Conservation (phyloP, 2,797 vertebrate species). For the Aldrovandia affinis region DNA sequence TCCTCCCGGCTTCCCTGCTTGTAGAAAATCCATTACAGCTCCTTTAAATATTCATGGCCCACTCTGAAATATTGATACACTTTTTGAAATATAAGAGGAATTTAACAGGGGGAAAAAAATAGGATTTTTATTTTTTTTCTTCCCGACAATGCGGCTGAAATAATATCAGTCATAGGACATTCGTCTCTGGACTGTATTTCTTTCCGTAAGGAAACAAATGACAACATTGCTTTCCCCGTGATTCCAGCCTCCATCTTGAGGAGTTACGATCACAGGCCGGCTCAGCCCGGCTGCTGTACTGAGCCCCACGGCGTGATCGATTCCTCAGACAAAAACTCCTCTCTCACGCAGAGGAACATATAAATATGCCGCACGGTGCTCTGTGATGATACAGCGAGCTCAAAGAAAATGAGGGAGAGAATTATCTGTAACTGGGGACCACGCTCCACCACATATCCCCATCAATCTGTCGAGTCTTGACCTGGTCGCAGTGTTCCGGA, state of each 20-base stretch:
- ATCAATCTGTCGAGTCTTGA: not conserved
- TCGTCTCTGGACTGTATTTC: not conserved
- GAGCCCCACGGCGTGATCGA: not conserved
- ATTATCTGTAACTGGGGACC: constrained; percentile 6
- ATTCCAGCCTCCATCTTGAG: constrained; percentile 7
- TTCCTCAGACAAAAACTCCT: not conserved
- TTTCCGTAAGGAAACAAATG: not conserved
- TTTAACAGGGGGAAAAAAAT: constrained; percentile 26
- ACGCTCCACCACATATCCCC: not conserved
- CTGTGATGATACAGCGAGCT: not conserved
- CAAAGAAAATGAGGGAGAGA: not conserved
- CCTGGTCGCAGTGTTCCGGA: not conserved
- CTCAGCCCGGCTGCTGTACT: not conserved
- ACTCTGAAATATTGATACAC: constrained; percentile 39
- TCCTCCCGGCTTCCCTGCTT: constrained; percentile 21
- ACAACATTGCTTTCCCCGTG: not conserved
- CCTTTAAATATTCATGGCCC: constrained; percentile 37
- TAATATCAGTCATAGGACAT: constrained; percentile 10
- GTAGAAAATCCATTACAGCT: constrained; percentile 31
- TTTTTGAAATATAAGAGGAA: constrained; percentile 41
- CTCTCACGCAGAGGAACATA: not conserved
- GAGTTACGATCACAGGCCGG: not conserved
- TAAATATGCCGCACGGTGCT: not conserved
- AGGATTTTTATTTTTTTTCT: constrained; percentile 22
- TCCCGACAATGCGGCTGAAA: constrained; percentile 21